phyloP scores from a whole-genome alignment of 1,140 invertebrate species.

The Drosophila mauritiana region DNA sequence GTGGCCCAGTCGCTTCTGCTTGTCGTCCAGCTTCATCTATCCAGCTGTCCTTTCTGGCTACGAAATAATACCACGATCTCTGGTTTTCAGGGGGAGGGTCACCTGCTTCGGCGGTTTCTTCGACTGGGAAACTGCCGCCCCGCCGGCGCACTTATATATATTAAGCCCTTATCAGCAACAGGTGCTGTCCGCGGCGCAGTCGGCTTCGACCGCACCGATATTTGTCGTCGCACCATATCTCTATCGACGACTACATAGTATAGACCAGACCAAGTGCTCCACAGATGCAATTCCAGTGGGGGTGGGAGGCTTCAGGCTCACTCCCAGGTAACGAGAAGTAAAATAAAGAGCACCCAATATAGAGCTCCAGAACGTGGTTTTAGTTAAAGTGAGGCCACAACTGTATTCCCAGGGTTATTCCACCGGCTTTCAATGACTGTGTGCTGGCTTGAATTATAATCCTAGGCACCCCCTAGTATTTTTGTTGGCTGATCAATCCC shows the following conservation, averaged over 20 bases:
- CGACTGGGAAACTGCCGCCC: conserved; percentile 57
- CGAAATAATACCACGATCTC: not conserved
- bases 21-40: conserved; percentile 60
- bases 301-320: not conserved
- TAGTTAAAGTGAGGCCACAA: too few species aligned
- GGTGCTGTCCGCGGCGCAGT: conserved; percentile 25
- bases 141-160: conserved; percentile 63
- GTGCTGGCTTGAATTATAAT: not conserved
- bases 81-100: conserved; percentile 14
- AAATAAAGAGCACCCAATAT: not conserved
- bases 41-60: not conserved
- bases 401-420: too few species aligned
- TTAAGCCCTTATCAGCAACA: conserved; percentile 34
- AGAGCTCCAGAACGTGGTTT: not conserved
- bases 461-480: too few species aligned
- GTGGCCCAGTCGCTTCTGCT: conserved; percentile 17
- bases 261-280: conserved; percentile 19
- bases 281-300: not conserved
- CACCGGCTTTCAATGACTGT: too few species aligned
- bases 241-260: conserved; percentile 1
- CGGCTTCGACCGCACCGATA: conserved; percentile 1
- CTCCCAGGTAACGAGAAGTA: not conserved
- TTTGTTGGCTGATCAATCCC: not conserved
- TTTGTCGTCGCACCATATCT: conserved; percentile 20
- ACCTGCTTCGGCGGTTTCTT: conserved; percentile 25